Conservation (phyloP, 2,888 invertebrate species). For the Ganaspis brasiliensis region DNA sequence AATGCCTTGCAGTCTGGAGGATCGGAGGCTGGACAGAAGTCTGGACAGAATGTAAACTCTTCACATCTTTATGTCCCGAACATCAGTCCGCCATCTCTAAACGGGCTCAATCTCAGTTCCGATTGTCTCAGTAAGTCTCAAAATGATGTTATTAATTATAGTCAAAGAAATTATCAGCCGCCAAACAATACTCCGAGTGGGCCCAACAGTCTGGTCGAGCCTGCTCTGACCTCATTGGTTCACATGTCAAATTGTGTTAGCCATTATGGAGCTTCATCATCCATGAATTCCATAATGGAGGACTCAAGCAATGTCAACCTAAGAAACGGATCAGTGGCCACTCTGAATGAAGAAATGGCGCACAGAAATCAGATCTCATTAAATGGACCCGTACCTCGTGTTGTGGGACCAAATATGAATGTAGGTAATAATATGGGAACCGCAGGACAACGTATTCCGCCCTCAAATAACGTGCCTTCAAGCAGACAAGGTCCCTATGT, state of each 20-base stretch:
- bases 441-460: conserved; percentile 64
- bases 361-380: conserved; percentile 71
- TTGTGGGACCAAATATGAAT: conserved; percentile 64
- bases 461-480: conserved; percentile 50
- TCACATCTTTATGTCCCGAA: conserved; percentile 70
- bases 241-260: conserved; percentile 73
- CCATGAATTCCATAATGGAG: conserved; percentile 71
- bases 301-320: conserved; percentile 65
- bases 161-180: conserved; percentile 65
- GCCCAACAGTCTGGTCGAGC: conserved; percentile 48
- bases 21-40: conserved; percentile 66
- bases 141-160: conserved; percentile 64
- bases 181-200: conserved; percentile 57
- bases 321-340: conserved; percentile 61
- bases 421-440: conserved; percentile 58
- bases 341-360: conserved; percentile 67
- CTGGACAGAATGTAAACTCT: conserved; percentile 71
- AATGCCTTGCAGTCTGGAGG: conserved; percentile 72
- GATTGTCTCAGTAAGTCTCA: conserved; percentile 71
- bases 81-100: conserved; percentile 68
- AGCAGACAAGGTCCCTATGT: conserved; percentile 64
- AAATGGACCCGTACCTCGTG: conserved; percentile 64
- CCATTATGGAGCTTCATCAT: conserved; percentile 67
- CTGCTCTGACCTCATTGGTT: conserved; percentile 65
- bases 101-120: conserved; percentile 65